These are phyloP conservation scores for Colaptes auratus DNA, from an alignment of 2,113 vertebrate genomes.

Conservation along the genomic window DNA sequence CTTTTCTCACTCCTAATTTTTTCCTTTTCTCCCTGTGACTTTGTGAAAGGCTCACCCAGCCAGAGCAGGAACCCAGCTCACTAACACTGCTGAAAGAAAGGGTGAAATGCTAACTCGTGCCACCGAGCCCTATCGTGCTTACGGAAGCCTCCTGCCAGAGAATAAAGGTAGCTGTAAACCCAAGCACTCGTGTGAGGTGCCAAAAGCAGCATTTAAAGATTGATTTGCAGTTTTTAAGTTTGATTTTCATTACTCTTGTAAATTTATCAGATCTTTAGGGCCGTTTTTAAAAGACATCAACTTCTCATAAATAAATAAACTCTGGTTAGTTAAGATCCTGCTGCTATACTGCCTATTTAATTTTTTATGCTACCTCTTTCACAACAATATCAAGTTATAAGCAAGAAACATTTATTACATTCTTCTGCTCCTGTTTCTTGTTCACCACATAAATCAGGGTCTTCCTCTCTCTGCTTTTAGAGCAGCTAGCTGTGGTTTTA, in stretches of 20 bases:
- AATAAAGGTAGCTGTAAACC: constrained; percentile 2
- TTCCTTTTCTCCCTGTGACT: neutral
- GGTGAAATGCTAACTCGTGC: neutral
- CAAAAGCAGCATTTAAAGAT: constrained; percentile 31
- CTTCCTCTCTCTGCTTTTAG: constrained; percentile 36
- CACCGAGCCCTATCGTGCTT: neutral
- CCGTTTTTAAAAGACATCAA: constrained; percentile 5
- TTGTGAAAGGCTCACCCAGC: neutral
- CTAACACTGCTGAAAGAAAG: neutral
- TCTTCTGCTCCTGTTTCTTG: constrained; percentile 26
- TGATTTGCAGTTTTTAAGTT: neutral
- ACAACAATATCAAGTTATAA: constrained; percentile 33
- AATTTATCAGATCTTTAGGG: neutral
- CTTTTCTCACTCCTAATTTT: neutral
- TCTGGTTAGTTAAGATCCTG: constrained; percentile 23
- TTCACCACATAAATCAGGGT: constrained; percentile 39
- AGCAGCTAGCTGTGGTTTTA: constrained; percentile 52
- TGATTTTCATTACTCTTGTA: constrained; percentile 32
- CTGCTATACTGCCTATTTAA: constrained; percentile 45
- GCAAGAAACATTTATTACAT: constrained; percentile 27
- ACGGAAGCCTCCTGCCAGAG: neutral
- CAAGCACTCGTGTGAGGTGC: neutral
- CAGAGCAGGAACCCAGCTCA: constrained; percentile 1
- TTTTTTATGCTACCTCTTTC: constrained; percentile 45
- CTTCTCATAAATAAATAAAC: neutral